Evolutionary conservation across 2,797 vertebrate genomes (phyloP).

Genomic region (Microchirus variegatus): DNA sequence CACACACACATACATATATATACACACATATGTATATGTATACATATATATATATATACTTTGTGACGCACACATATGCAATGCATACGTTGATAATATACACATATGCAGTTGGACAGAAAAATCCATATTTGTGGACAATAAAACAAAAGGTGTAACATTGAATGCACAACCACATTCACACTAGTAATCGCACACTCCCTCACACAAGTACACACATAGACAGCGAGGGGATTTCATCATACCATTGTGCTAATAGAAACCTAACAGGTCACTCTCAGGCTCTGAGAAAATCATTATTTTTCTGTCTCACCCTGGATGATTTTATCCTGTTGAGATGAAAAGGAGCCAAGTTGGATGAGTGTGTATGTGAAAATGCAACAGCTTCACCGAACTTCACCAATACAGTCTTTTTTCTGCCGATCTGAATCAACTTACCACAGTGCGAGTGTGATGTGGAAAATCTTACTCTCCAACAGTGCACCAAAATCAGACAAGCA

Average conservation of each 20-base stretch:
- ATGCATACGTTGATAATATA: conserved; percentile 4
- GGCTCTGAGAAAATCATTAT: conserved; percentile 67
- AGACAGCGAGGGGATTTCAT: conserved; percentile 56
- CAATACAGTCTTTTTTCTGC: conserved; percentile 17
- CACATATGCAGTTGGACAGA: conserved; percentile 33
- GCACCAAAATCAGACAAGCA: conserved; percentile 36
- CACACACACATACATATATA: too few relatives aligned
- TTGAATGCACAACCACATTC: conserved; percentile 45
- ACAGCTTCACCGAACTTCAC: conserved; percentile 12
- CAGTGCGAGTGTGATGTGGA: conserved; percentile 24
- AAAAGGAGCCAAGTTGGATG: conserved; percentile 54
- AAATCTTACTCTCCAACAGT: conserved; percentile 25
- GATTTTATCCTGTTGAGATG: conserved; percentile 67
- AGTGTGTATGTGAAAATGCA: conserved; percentile 34
- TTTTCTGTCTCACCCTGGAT: conserved; percentile 62
- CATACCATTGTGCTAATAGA: conserved; percentile 62
- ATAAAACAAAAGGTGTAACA: conserved; percentile 59
- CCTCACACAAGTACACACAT: conserved; percentile 18
- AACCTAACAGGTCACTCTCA: conserved; percentile 53
- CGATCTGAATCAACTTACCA: conserved; percentile 38
- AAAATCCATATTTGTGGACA: conserved; percentile 24
- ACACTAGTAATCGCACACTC: conserved; percentile 17
- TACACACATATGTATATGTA: too few relatives aligned
- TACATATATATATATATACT: conserved; percentile 1
- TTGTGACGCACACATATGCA: conserved; percentile 20